Evolutionary conservation across 2,797 vertebrate genomes (phyloP).

Genomic region (Hemitrygon akajei): DNA sequence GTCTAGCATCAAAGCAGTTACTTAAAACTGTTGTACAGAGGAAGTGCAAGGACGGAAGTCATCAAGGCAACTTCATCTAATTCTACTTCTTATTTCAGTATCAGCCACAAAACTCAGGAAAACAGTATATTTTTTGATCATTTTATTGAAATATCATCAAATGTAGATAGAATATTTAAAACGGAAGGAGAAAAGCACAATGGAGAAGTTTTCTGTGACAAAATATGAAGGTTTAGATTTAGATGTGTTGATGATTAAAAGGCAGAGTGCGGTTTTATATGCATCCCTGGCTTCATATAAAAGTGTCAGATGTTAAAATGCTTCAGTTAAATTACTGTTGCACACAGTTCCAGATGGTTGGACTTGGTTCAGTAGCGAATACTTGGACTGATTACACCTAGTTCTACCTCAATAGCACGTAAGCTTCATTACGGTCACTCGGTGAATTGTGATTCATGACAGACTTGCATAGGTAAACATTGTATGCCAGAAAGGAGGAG

Average conservation of each 20-base stretch:
- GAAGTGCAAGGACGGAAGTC: not conserved
- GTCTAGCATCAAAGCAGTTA: not conserved
- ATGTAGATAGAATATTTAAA: not conserved
- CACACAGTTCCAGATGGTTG: not conserved
- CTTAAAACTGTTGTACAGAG: not conserved
- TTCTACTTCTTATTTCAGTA: not conserved
- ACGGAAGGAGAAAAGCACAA: not conserved
- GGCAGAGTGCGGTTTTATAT: constrained; percentile 3
- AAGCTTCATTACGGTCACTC: not conserved
- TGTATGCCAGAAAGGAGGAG: not conserved
- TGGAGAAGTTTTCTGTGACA: constrained; percentile 9
- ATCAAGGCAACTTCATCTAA: not conserved
- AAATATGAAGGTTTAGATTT: not conserved
- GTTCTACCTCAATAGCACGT: not conserved
- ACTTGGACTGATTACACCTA: not conserved
- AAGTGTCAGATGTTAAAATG: constrained; percentile 19
- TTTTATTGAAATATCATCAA: not conserved
- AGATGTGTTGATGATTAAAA: not conserved
- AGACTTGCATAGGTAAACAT: not conserved
- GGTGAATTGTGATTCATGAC: not conserved
- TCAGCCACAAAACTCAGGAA: not conserved
- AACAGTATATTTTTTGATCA: not conserved
- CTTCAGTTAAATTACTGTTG: not conserved
- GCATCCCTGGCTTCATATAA: constrained; percentile 21
- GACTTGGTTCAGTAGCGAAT: not conserved